Conservation (phyloP, 2,888 invertebrate species). For the Hypena proboscidalis region DNA sequence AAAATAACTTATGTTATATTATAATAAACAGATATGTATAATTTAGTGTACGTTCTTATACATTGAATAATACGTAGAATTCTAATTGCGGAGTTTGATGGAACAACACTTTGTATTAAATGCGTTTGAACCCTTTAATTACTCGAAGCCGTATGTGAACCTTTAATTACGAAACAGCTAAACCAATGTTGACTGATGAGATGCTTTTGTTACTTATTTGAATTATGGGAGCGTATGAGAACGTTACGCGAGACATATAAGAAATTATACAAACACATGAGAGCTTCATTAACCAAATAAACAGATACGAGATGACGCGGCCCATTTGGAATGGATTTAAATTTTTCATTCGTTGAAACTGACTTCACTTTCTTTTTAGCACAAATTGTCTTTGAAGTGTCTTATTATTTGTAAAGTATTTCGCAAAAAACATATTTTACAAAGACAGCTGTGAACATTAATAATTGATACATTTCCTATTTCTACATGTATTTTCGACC, state of each 20-base stretch:
- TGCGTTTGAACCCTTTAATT: no score
- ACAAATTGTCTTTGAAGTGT: conserved; percentile 1
- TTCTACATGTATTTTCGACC: no score
- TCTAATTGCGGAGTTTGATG: no score
- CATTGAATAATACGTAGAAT: no score
- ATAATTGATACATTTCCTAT: no score
- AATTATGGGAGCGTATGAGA: conserved; percentile 10
- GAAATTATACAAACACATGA: conserved; percentile 23
- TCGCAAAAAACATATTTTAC: no score
- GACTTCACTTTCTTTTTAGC: conserved; percentile 17
- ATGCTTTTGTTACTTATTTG: conserved; percentile 12
- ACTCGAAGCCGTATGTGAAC: conserved; percentile 1
- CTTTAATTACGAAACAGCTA: conserved; percentile 13
- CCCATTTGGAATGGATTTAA: conserved; percentile 30
- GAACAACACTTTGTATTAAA: no score
- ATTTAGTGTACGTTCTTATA: no score
- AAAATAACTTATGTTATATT: no score
- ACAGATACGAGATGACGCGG: conserved; percentile 22
- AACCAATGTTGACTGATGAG: conserved; percentile 19
- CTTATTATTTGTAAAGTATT: no score
- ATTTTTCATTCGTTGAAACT: conserved; percentile 24
- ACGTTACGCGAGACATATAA: conserved; percentile 11
- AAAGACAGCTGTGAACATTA: no score
- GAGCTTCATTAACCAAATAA: conserved; percentile 37
- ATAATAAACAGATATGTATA: no score